A percentile compares a stretch with the other conserved stretches of the same genome.
These are phyloP conservation scores for Nomada hirtipes DNA, from an alignment of 2,888 invertebrate species.

Conservation along the genomic window DNA sequence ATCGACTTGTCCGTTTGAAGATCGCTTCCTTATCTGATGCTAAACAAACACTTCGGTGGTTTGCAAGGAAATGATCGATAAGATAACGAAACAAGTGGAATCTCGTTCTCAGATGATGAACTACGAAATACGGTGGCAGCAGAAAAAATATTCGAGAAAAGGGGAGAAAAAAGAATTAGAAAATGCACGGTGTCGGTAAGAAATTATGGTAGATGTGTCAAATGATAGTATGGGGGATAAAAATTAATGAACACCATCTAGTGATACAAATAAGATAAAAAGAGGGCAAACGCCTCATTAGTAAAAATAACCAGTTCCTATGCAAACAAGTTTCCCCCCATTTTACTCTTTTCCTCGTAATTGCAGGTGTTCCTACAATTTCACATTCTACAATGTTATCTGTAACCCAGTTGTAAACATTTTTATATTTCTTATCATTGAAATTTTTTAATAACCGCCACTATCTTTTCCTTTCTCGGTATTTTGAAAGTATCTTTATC, in stretches of 20 bases:
- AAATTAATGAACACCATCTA: background rate
- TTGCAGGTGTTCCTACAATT: background rate
- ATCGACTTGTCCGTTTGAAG: constrained; percentile 44
- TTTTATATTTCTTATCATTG: background rate
- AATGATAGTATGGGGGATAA: background rate
- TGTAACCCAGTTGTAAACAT: background rate
- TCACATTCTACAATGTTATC: background rate
- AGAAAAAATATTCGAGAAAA: background rate
- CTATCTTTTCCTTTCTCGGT: too few species aligned
- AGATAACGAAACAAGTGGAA: constrained; percentile 52
- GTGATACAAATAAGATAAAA: background rate
- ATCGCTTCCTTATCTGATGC: constrained; percentile 60
- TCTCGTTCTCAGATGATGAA: background rate
- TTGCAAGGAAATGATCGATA: constrained; percentile 56
- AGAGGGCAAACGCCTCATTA: background rate
- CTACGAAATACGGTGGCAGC: background rate
- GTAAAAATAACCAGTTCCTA: background rate
- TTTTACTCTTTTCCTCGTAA: background rate
- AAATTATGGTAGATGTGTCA: constrained; percentile 32
- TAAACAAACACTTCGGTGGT: constrained; percentile 49
- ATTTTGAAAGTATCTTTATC: too few species aligned
- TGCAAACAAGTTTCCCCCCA: background rate
- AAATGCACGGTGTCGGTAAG: background rate
- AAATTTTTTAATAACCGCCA: background rate
- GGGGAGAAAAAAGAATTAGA: too few species aligned